Conservation (phyloP, 2,888 invertebrate genomes). For the Pomacea canaliculata region DNA sequence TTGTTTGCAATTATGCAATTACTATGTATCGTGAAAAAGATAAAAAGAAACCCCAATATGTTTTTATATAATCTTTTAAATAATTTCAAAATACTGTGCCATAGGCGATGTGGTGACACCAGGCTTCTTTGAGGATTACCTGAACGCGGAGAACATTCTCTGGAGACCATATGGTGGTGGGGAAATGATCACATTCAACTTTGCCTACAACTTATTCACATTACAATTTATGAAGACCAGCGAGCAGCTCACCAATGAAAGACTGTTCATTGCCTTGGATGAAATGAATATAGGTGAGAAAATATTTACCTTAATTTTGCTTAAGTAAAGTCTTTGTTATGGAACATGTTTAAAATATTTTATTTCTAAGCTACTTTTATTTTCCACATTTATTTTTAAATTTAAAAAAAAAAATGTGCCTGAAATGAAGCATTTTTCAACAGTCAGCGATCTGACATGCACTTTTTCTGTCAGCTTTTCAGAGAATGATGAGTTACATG, state of each 20-base stretch:
- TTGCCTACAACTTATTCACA: slow-evolving; percentile 93
- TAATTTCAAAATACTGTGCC: neutral
- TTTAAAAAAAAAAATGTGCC: too few species aligned
- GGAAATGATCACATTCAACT: slow-evolving; percentile 96
- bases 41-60: too few species aligned
- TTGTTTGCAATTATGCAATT: too few species aligned
- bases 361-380: too few species aligned
- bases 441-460: too few species aligned
- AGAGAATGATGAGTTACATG: slow-evolving; percentile 91
- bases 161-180: slow-evolving; percentile 74
- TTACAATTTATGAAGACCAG: slow-evolving; percentile 86
- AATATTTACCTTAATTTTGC: neutral
- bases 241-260: slow-evolving; percentile 85
- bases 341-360: too few species aligned
- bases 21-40: too few species aligned
- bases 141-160: slow-evolving; percentile 69
- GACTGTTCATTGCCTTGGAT: slow-evolving; percentile 85
- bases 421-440: too few species aligned
- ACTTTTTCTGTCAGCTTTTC: slow-evolving; percentile 75
- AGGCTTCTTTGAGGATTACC: slow-evolving; percentile 70
- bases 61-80: too few species aligned
- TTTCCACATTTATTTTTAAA: too few species aligned
- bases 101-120: slow-evolving; percentile 74
- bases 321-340: neutral
- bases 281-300: slow-evolving; percentile 79